Percentiles rank a stretch among this genome's conserved stretches.
These are phyloP conservation scores for Stenodema calcarata DNA, from an alignment of 2,888 invertebrate genomes.

Conservation along the genomic window DNA sequence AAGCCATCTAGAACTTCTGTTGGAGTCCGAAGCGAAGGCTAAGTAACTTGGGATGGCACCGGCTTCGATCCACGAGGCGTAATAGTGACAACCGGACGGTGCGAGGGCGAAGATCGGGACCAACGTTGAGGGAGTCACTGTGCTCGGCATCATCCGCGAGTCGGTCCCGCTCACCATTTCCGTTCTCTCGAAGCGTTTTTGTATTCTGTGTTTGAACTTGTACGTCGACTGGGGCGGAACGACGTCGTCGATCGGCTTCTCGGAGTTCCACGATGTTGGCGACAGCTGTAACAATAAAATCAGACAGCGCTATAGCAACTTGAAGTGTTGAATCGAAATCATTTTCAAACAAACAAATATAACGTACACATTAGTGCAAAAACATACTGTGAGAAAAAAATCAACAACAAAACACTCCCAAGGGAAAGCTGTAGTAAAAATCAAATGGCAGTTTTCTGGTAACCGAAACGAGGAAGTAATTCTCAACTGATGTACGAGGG, in stretches of 20 bases:
- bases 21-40: neutral
- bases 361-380: no score
- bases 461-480: no score
- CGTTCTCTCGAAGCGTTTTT: constrained; percentile 33
- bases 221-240: neutral
- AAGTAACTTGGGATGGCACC: constrained; percentile 33
- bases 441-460: no score
- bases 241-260: neutral
- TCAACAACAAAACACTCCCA: no score
- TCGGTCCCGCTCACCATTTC: constrained; percentile 25
- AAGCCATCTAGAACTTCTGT: neutral
- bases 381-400: no score
- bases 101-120: constrained; percentile 40
- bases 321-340: no score
- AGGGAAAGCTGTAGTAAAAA: no score
- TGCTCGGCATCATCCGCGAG: neutral
- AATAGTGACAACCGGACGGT: constrained; percentile 29
- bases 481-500: no score
- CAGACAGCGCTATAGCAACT: neutral
- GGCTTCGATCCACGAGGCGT: constrained; percentile 42
- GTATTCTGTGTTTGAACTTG: constrained; percentile 43
- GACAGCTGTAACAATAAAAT: neutral
- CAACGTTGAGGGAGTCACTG: constrained; percentile 11
- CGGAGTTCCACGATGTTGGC: constrained; percentile 34
- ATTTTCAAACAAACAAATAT: no score